Conservation (phyloP, 2,113 vertebrate species). For the Microtus ochrogaster region DNA sequence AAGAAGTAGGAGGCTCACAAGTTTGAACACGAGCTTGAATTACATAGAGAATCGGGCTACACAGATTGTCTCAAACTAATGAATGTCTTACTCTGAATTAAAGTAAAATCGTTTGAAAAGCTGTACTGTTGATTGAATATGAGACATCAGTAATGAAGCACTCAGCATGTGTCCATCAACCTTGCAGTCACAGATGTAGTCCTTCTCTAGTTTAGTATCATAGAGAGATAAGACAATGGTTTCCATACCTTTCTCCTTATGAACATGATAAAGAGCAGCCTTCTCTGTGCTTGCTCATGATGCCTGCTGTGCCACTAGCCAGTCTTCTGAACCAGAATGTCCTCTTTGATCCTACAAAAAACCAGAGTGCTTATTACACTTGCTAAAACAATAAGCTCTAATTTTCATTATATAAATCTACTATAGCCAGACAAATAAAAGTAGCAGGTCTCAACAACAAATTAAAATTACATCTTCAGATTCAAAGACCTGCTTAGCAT, state of each 20-base stretch:
- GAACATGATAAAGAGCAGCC: slow-evolving; percentile 80
- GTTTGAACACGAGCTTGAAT: neutral
- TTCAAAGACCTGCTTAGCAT: slow-evolving; percentile 49
- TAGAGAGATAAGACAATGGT: slow-evolving; percentile 32
- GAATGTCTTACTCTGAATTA: slow-evolving; percentile 35
- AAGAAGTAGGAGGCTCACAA: neutral
- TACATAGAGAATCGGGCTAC: neutral
- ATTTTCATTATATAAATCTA: slow-evolving; percentile 63
- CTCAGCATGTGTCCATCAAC: neutral
- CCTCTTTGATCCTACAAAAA: slow-evolving; percentile 85
- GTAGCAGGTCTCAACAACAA: slow-evolving; percentile 71
- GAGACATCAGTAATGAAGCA: slow-evolving; percentile 32
- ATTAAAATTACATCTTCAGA: slow-evolving; percentile 69
- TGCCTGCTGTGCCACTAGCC: slow-evolving; percentile 80
- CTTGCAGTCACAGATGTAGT: slow-evolving; percentile 53
- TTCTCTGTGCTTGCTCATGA: slow-evolving; percentile 86
- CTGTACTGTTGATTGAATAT: slow-evolving; percentile 20
- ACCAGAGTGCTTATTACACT: slow-evolving; percentile 78
- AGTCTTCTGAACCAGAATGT: slow-evolving; percentile 82
- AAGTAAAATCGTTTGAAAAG: slow-evolving; percentile 58
- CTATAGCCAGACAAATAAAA: slow-evolving; percentile 74
- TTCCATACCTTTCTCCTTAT: slow-evolving; percentile 86
- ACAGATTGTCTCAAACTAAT: neutral
- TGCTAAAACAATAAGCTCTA: slow-evolving; percentile 71
- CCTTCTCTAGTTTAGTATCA: slow-evolving; percentile 49